Conservation (phyloP, 35 echinoderm and acorn worm genomes). For the Hemicentrotus pulcherrimus region DNA sequence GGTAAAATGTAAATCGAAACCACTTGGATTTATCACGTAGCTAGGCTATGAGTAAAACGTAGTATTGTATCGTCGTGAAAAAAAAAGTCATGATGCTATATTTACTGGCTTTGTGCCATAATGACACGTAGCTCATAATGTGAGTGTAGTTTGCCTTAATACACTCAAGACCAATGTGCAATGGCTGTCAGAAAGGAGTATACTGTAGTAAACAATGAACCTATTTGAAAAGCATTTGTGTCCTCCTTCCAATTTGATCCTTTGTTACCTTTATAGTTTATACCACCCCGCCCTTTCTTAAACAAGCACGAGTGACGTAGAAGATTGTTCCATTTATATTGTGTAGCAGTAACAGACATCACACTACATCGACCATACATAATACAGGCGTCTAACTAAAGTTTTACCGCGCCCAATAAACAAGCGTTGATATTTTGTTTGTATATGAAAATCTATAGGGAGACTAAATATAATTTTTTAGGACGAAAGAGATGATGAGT, state of each 20-base stretch:
- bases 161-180: not conserved
- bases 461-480: too few species aligned
- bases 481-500: too few species aligned
- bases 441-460: too few species aligned
- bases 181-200: too few species aligned
- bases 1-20: not conserved
- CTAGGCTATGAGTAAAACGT: not conserved
- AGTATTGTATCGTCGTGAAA: not conserved
- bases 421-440: too few species aligned
- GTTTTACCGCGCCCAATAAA: too few species aligned
- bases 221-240: too few species aligned
- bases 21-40: not conserved
- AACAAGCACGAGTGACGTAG: not conserved
- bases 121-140: not conserved
- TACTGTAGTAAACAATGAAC: too few species aligned
- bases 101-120: not conserved
- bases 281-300: not conserved
- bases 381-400: too few species aligned
- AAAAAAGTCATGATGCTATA: not conserved
- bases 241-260: not conserved
- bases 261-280: not conserved
- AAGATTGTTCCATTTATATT: too few species aligned
- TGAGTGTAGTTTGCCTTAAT: not conserved
- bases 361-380: too few species aligned
- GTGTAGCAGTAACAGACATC: too few species aligned